These are phyloP conservation scores for Tricholauxania praeusta DNA, from an alignment of 2,888 invertebrate species.

Conservation along the genomic window DNA sequence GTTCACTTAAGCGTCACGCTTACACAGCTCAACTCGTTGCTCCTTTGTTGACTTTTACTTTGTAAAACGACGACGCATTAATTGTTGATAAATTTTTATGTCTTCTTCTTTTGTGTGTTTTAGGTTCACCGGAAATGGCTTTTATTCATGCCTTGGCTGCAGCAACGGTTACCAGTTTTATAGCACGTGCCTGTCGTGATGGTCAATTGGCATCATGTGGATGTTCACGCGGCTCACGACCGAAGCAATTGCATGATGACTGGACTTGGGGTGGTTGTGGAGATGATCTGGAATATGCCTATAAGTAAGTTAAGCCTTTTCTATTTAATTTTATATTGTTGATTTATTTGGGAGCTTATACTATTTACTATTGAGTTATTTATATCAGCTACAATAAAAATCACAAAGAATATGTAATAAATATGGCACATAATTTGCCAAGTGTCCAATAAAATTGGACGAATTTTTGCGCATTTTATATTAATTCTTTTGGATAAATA, in stretches of 20 bases:
- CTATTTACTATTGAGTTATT: too few relatives aligned
- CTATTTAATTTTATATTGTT: neutral
- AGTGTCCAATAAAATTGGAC: too few relatives aligned
- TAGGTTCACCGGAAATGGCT: constrained; percentile 88
- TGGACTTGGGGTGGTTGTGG: constrained; percentile 99
- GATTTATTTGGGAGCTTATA: too few relatives aligned
- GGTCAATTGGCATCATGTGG: constrained; percentile 91
- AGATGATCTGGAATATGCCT: constrained; percentile 96
- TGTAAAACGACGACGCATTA: neutral
- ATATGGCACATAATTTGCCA: too few relatives aligned
- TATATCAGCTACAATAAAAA: too few relatives aligned
- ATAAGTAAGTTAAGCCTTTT: constrained; percentile 76
- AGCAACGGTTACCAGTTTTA: constrained; percentile 88
- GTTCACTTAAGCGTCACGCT: constrained; percentile 5
- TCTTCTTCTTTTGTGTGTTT: constrained; percentile 26
- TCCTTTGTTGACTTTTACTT: neutral
- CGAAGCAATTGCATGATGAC: constrained; percentile 85
- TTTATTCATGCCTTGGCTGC: constrained; percentile 92
- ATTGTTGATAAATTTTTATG: constrained; percentile 23
- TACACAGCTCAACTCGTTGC: neutral
- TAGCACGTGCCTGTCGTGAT: constrained; percentile 91
- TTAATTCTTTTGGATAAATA: too few relatives aligned
- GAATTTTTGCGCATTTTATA: too few relatives aligned
- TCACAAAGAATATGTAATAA: too few relatives aligned
- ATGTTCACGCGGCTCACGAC: constrained; percentile 86